A percentile compares a stretch with the other conserved stretches of the same genome.
Evolutionary conservation across 1,140 invertebrate species (phyloP).

Genomic region (Ephestia elutella): DNA sequence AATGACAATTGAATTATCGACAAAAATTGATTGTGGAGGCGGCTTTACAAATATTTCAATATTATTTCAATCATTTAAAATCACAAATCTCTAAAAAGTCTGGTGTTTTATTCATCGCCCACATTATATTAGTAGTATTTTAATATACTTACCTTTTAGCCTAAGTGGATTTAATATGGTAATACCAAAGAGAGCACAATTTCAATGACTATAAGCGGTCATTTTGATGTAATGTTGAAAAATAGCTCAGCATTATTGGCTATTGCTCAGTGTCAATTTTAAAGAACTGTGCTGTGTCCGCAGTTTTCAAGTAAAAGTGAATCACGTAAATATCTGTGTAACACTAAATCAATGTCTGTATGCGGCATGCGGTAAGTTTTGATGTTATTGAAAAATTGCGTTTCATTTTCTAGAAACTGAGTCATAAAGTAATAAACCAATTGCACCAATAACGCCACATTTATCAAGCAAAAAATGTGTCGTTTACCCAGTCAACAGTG

Average conservation of each 20-base stretch:
- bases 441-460: slow-evolving; percentile 13
- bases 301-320: not conserved
- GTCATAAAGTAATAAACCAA: slow-evolving; percentile 6
- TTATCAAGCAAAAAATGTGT: slow-evolving; percentile 4
- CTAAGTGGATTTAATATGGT: not conserved
- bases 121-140: no score
- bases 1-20: no score
- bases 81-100: no score
- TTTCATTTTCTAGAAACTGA: not conserved
- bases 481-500: slow-evolving; percentile 13
- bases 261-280: slow-evolving; percentile 33
- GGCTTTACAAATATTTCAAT: no score
- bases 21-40: no score
- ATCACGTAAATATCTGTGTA: not conserved
- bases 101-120: no score
- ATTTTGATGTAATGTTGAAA: slow-evolving; percentile 25
- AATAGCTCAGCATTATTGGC: slow-evolving; percentile 40
- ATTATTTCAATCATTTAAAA: no score
- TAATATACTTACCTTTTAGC: no score
- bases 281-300: not conserved
- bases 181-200: not conserved
- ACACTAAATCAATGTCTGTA: not conserved
- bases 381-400: not conserved
- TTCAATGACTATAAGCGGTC: not conserved
- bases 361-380: not conserved